Evolutionary conservation across 1,140 invertebrate species (phyloP).

Genomic region (Drosophila parvula): DNA sequence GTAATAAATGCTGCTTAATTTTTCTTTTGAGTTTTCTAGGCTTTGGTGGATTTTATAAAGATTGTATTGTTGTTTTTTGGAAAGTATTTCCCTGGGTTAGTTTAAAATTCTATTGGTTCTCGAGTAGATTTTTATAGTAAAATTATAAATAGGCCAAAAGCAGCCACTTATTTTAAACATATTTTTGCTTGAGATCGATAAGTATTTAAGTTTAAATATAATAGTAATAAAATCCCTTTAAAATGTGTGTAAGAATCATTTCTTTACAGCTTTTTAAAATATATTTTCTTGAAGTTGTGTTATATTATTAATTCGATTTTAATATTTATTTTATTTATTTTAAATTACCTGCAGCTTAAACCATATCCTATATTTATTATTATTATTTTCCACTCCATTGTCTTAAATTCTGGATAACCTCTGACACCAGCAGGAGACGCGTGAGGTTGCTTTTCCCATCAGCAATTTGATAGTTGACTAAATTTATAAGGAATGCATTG

Average conservation of each 20-base stretch:
- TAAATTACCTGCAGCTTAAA: too few relatives aligned
- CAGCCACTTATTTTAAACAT: background rate
- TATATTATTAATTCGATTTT: too few relatives aligned
- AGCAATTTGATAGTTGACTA: constrained; percentile 40
- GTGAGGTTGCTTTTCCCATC: constrained; percentile 8
- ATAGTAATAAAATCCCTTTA: too few relatives aligned
- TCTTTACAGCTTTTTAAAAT: too few relatives aligned
- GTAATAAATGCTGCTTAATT: too few relatives aligned
- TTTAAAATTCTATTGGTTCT: background rate
- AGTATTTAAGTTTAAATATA: too few relatives aligned
- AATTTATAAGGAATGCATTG: constrained; percentile 24
- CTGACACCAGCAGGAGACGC: background rate
- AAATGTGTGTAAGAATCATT: too few relatives aligned
- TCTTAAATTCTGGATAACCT: background rate
- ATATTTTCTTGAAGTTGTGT: too few relatives aligned
- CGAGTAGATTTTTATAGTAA: background rate
- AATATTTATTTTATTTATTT: too few relatives aligned
- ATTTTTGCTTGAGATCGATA: too few relatives aligned
- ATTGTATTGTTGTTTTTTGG: background rate
- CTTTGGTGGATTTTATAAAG: background rate
- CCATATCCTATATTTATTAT: too few relatives aligned
- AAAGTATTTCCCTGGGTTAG: background rate
- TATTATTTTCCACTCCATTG: background rate
- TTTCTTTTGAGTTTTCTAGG: background rate
- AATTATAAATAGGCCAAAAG: background rate